Evolutionary conservation across 2,113 vertebrate species (phyloP).

Genomic region (Chascanopsetta lugubris): DNA sequence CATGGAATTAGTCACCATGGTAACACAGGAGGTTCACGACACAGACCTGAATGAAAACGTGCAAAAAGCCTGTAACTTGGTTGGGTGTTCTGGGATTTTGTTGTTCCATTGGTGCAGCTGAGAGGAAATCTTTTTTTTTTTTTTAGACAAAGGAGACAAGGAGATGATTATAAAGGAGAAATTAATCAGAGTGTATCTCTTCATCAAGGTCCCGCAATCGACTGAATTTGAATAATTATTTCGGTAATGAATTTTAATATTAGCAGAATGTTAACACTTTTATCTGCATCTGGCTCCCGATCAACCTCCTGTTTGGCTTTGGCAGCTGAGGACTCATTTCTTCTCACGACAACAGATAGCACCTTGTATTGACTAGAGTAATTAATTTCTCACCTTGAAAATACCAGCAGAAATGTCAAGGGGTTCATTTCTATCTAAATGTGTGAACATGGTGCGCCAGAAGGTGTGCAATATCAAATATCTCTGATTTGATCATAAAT

Average conservation of each 20-base stretch:
- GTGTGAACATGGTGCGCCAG: background rate
- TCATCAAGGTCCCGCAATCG: background rate
- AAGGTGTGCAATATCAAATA: background rate
- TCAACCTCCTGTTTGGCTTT: background rate
- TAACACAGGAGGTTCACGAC: background rate
- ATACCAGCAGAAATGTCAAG: background rate
- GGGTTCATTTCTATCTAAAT: background rate
- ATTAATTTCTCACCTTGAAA: background rate
- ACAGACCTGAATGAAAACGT: background rate
- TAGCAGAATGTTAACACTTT: too few relatives aligned
- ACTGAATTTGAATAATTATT: background rate
- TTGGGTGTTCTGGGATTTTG: background rate
- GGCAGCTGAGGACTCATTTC: background rate
- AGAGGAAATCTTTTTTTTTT: too few relatives aligned
- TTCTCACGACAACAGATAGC: background rate
- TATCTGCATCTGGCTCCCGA: too few relatives aligned
- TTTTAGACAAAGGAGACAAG: too few relatives aligned
- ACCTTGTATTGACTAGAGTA: background rate
- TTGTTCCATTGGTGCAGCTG: background rate
- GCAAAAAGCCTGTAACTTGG: conserved; percentile 5
- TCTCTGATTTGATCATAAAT: background rate
- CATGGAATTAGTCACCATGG: background rate
- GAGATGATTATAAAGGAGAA: background rate
- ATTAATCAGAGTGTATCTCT: background rate
- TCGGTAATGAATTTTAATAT: background rate